Evolutionary conservation across 2,797 vertebrate species (phyloP), one percentile per base, ranked within the genome.

Genomic region (Syngnathus acus): DNA sequence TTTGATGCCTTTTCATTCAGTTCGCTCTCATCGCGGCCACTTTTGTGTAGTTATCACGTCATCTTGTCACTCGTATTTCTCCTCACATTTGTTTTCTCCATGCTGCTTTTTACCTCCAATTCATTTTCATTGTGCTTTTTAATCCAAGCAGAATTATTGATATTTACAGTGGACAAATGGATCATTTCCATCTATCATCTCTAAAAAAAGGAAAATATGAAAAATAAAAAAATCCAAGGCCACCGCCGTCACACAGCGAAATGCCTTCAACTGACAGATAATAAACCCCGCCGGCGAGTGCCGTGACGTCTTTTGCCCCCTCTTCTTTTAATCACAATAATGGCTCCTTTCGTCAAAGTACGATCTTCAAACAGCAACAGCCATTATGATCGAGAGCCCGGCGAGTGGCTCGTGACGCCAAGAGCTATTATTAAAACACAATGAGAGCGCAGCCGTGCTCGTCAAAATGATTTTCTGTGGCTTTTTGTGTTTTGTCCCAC

Each of bases 381-480:
- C 60, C 73, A 66, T 83, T 83, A 73, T 62, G 63, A 72, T 82
- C 72, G 80, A 80, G 69, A 79, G 82, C 65, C 43, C 62, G 57
- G 66, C 48, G 55, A 72, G 53, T 67, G 69, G 45, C 64, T 38
- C 65, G 58, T 60, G 58, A 74, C 69, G 70, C 71, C 53, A 66
- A 64, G 14, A 39, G 63, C 73, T 67, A 64, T 32, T 65, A 68
- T 72, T 26, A 42, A 58, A 67, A 55, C 65, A 59, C 16, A 63
- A 23, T 13, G 45, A 71, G 45, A 45, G 38, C 9, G 43, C 59
- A 11, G 26, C n/a, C n/a, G 7, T 45, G 16, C 8, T 9, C 19
- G 23, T 50, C 13, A 3, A 37, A 51, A 13, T 51, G 11, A 5
- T n/a, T 23, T 42, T 43, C 16, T 10, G 5, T 26, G 7, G 9